These are phyloP conservation scores for Miltochrista miniata DNA, from an alignment of 2,888 invertebrate genomes.

Conservation along the genomic window DNA sequence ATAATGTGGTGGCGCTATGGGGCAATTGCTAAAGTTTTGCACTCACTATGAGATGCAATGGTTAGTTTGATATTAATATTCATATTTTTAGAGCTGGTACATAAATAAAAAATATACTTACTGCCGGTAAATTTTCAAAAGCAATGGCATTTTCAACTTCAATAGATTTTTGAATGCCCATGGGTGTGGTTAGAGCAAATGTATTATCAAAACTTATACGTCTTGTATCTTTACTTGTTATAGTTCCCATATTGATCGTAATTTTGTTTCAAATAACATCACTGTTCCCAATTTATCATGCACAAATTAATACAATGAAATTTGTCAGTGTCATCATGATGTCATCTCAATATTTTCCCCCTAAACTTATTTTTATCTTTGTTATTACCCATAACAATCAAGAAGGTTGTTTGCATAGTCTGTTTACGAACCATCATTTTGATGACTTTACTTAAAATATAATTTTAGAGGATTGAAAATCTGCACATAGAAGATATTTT, in stretches of 20 bases:
- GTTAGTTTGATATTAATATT: too few species aligned
- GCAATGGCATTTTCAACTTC: slow-evolving; percentile 51
- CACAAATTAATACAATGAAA: not conserved
- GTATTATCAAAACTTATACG: slow-evolving; percentile 74
- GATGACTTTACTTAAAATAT: too few species aligned
- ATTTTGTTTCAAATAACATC: slow-evolving; percentile 11
- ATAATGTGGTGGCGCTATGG: too few species aligned
- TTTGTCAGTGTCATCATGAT: not conserved
- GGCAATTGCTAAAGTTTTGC: too few species aligned
- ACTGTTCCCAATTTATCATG: not conserved
- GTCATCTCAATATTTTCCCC: not conserved
- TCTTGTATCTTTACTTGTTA: slow-evolving; percentile 63
- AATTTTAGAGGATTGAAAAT: too few species aligned
- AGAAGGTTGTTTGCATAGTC: not conserved
- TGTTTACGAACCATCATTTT: too few species aligned
- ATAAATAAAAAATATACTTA: slow-evolving; percentile 35
- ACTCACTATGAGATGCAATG: too few species aligned
- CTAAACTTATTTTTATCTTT: too few species aligned
- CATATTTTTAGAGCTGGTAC: too few species aligned
- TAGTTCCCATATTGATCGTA: slow-evolving; percentile 59
- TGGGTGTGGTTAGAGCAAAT: slow-evolving; percentile 54
- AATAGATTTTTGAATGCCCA: slow-evolving; percentile 57
- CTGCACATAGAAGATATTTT: too few species aligned
- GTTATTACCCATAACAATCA: too few species aligned
- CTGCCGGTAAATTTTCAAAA: slow-evolving; percentile 50